Percentiles rank a stretch among this genome's conserved stretches.
Conservation (phyloP, 2,888 invertebrate species). For the Drosophila eohydei region DNA sequence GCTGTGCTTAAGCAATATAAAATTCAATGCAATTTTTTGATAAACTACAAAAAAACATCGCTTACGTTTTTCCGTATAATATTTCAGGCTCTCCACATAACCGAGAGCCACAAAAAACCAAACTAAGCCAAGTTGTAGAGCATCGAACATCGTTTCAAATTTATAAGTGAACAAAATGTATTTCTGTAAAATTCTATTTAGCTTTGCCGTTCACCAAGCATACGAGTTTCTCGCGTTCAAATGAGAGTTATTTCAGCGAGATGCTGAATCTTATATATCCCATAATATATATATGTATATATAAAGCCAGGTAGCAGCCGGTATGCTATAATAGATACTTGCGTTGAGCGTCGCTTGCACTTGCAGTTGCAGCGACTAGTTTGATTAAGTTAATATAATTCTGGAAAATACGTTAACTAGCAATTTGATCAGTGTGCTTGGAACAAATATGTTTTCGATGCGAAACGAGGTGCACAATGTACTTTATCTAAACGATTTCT, state of each 20-base stretch:
- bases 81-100: constrained; percentile 44
- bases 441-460: background rate
- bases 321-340: constrained; percentile 4
- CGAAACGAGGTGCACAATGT: background rate
- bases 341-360: constrained; percentile 2
- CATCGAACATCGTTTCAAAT: background rate
- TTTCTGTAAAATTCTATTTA: background rate
- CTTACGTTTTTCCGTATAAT: constrained; percentile 72
- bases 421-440: background rate
- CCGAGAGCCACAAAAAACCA: constrained; percentile 15
- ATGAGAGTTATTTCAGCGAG: constrained; percentile 53
- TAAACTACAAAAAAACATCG: constrained; percentile 35
- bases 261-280: constrained; percentile 58
- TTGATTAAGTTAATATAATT: constrained; percentile 50
- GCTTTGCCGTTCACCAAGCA: constrained; percentile 40
- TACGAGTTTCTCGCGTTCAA: constrained; percentile 56
- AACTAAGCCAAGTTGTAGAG: constrained; percentile 32
- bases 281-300: constrained; percentile 11
- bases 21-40: background rate
- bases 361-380: constrained; percentile 20
- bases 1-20: constrained; percentile 84
- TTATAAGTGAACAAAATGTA: constrained; percentile 4
- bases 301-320: constrained; percentile 8
- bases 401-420: constrained; percentile 26
- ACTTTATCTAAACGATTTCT: background rate